These are phyloP conservation scores for Drosophila parvula DNA, from an alignment of 1,140 invertebrate species.

Conservation along the genomic window DNA sequence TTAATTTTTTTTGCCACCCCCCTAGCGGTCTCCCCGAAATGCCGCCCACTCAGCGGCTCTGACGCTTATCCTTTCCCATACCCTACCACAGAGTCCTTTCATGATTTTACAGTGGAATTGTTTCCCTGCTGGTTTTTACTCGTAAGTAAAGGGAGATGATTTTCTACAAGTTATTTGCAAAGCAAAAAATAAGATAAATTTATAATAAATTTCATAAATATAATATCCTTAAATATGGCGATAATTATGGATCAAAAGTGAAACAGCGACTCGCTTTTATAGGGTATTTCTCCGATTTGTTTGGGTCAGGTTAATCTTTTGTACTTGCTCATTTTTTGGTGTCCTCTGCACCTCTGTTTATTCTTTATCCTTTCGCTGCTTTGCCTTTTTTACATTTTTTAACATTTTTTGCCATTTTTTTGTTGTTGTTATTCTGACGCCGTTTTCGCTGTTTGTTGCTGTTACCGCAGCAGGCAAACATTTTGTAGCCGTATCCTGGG, in stretches of 20 bases:
- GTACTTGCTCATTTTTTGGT: constrained; percentile 36
- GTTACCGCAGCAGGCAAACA: constrained; percentile 73
- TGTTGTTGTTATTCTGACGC: constrained; percentile 35
- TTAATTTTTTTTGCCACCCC: constrained; percentile 57
- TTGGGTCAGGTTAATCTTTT: constrained; percentile 22
- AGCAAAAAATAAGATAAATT: background rate
- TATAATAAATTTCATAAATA: too few relatives aligned
- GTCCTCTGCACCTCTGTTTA: constrained; percentile 59
- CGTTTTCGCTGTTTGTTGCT: constrained; percentile 51
- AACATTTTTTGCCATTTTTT: background rate
- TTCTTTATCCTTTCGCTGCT: constrained; percentile 64
- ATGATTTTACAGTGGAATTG: background rate
- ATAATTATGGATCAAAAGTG: too few relatives aligned
- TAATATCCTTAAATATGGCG: too few relatives aligned
- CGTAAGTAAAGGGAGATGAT: background rate
- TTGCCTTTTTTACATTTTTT: constrained; percentile 10
- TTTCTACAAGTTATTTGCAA: background rate
- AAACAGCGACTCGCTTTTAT: background rate
- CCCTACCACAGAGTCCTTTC: constrained; percentile 1
- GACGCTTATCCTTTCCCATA: constrained; percentile 36
- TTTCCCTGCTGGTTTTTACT: background rate
- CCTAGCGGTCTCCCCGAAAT: background rate
- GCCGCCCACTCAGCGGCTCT: background rate
- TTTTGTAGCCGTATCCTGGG: constrained; percentile 65
- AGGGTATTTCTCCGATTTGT: constrained; percentile 16